Conservation (phyloP, 2,888 invertebrate species). For the Oligia latruncula region DNA sequence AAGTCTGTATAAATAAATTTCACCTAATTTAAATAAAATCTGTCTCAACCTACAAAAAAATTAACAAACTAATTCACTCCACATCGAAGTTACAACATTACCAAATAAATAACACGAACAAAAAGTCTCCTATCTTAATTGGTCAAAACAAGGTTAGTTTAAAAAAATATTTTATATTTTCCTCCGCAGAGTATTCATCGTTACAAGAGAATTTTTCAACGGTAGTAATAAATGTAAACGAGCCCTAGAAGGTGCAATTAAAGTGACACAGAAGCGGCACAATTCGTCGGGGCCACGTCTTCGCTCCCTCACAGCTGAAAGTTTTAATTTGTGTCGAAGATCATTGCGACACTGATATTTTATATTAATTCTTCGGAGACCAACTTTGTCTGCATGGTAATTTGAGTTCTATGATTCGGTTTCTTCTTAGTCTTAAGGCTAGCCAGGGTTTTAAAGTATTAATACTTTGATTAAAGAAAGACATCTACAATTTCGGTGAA, state of each 20-base stretch:
- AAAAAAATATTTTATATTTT: constrained; percentile 49
- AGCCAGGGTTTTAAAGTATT: not conserved
- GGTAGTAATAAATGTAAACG: constrained; percentile 82
- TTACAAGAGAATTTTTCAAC: constrained; percentile 73
- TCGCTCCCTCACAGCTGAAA: constrained; percentile 73
- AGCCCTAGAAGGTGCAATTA: constrained; percentile 77
- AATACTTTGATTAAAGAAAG: constrained; percentile 3
- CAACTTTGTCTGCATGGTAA: constrained; percentile 41
- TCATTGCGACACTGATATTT: constrained; percentile 74
- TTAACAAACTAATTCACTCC: constrained; percentile 9
- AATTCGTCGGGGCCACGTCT: constrained; percentile 77
- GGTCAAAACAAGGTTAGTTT: constrained; percentile 44
- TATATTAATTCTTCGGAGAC: constrained; percentile 62
- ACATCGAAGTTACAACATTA: constrained; percentile 21
- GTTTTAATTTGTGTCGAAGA: constrained; percentile 81
- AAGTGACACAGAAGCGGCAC: constrained; percentile 74
- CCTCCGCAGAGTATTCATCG: constrained; percentile 67
- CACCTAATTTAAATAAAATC: not conserved
- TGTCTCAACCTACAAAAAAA: not conserved
- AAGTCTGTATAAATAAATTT: not conserved
- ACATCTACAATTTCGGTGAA: not conserved
- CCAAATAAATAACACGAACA: constrained; percentile 27
- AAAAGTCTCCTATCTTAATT: constrained; percentile 39
- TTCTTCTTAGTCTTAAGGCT: constrained; percentile 14
- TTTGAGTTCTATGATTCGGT: constrained; percentile 29